These are phyloP conservation scores for Synergus japonicus DNA, from an alignment of 2,888 invertebrate species.

Conservation along the genomic window DNA sequence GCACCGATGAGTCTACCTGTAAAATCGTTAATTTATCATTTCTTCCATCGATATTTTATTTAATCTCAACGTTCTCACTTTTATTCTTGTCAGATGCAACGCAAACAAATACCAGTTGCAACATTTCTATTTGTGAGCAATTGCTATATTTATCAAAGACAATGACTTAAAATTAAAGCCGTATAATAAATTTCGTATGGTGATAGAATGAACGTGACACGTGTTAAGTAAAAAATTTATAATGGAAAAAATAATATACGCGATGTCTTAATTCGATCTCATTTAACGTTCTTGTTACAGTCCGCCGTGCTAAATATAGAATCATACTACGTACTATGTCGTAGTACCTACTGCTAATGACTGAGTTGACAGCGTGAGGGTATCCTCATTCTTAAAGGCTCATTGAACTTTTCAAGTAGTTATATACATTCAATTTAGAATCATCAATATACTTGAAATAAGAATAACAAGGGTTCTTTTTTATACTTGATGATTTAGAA, in stretches of 20 bases:
- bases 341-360: background rate
- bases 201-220: background rate
- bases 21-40: background rate
- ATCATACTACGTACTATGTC: background rate
- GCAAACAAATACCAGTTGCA: background rate
- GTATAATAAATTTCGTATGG: background rate
- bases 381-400: background rate
- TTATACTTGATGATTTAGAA: background rate
- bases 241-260: background rate
- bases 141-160: background rate
- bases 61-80: no score
- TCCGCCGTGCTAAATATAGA: background rate
- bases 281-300: background rate
- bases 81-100: background rate
- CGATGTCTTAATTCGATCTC: background rate
- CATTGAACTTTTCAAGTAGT: background rate
- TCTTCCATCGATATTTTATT: no score
- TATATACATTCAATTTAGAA: background rate
- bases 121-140: background rate
- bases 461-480: background rate
- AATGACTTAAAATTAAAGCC: background rate
- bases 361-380: background rate
- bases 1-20: conserved; percentile 82
- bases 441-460: background rate
- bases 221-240: background rate